phyloP scores from a whole-genome alignment of 1,140 invertebrate genomes.

The Drosophila kurseongensis region DNA sequence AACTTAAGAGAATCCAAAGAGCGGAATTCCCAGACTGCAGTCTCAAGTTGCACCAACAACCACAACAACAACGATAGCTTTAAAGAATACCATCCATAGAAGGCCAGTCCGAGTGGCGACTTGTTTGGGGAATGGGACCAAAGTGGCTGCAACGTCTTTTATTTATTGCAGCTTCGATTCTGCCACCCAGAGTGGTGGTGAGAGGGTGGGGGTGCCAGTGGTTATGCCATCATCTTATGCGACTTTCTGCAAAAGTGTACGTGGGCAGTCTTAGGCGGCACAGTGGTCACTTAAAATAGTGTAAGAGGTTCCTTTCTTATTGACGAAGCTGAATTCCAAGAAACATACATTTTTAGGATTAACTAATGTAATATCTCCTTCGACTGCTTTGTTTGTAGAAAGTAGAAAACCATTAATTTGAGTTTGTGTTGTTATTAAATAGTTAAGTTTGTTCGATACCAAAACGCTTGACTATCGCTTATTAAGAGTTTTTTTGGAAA shows the following conservation, averaged over 20 bases:
- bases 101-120: slow-evolving; percentile 46
- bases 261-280: not conserved
- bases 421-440: too few relatives aligned
- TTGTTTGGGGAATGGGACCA: slow-evolving; percentile 20
- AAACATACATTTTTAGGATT: too few relatives aligned
- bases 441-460: too few relatives aligned
- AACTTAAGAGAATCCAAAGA: slow-evolving; percentile 58
- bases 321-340: too few relatives aligned
- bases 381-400: too few relatives aligned
- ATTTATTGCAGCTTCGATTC: slow-evolving; percentile 51
- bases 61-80: not conserved
- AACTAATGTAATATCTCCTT: too few relatives aligned
- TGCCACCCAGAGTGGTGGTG: slow-evolving; percentile 10
- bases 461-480: too few relatives aligned
- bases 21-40: slow-evolving; percentile 49
- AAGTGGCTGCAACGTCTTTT: slow-evolving; percentile 30
- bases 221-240: slow-evolving; percentile 43
- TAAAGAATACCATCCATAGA: slow-evolving; percentile 10
- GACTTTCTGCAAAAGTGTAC: not conserved
- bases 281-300: slow-evolving; percentile 15
- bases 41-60: slow-evolving; percentile 55
- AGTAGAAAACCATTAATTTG: too few relatives aligned
- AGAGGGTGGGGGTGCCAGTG: slow-evolving; percentile 10
- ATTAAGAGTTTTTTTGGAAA: too few relatives aligned
- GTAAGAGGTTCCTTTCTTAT: not conserved